Evolutionary conservation across 2,797 vertebrate genomes (phyloP), one percentile per base, ranked within the genome.

Genomic region (Siniperca undulata): DNA sequence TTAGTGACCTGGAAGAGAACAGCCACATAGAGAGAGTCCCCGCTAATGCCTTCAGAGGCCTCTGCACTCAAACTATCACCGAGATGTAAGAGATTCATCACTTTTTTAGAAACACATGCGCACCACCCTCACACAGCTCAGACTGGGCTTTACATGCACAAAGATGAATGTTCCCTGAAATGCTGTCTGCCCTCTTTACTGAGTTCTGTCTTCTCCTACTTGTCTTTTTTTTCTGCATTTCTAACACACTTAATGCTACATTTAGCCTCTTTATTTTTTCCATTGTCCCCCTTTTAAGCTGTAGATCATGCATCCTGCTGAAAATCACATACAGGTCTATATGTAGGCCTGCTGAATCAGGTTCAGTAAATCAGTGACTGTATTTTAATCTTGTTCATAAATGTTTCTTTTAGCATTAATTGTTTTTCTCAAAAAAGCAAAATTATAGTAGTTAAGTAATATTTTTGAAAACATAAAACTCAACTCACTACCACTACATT

Each of bases 1-100:
- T 68, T 22, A 96, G 96, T 69, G 91, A 95, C 62, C 84, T 96
- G 42, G 83, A 96, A 42, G 95, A 96, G 36, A 96, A 96, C 93
- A 92, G 76, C 79, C 62, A 92, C 90, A 92, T 96, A 68, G 58
- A 92, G 66, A 86, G 64, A 38, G 92, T 96, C 75, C 96, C 93
- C 7, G 83, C 91, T 78, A 95, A 96, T 36, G 95, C 95, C 61
- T 96, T 96, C 92, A 90, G 88, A 71, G 96, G 96, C 83, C 94
- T 96, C 88, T 95, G 94, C 89, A 92, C 80, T 80, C 89, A 93
- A 71, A 89, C 90, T 24, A 95, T 96, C 76, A 24, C 6, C 0
- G 91, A 94, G 68, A 93, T 96, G 96, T 96, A 89, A 95, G 96
- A 44, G 17, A 77, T 74, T 77, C 53, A 61, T 77, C 20, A 14